These are phyloP conservation scores for Branchipolynoe longqiensis DNA, from an alignment of 2,888 invertebrate genomes.

Conservation along the genomic window DNA sequence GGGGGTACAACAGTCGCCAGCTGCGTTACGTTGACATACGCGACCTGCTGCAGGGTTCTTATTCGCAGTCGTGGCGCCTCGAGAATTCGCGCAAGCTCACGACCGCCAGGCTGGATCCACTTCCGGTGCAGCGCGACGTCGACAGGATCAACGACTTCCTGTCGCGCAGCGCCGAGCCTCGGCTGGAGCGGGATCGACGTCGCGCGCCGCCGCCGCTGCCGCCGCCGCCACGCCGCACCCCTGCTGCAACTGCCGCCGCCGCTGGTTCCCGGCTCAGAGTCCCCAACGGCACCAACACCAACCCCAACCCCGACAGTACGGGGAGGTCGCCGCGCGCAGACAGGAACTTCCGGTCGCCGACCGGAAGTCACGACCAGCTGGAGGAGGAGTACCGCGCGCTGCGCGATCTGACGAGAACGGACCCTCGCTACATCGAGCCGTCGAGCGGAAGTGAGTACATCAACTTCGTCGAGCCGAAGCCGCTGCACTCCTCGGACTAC, in stretches of 20 bases:
- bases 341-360: neutral
- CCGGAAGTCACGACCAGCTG: neutral
- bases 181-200: neutral
- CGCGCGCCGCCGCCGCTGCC: too few species aligned
- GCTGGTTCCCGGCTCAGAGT: neutral
- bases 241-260: neutral
- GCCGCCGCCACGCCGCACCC: neutral
- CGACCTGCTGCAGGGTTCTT: constrained; percentile 16
- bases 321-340: neutral
- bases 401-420: constrained; percentile 28
- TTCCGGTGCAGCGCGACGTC: neutral
- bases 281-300: neutral
- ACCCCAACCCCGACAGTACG: neutral
- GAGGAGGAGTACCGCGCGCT: constrained; percentile 41
- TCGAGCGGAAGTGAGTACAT: constrained; percentile 19
- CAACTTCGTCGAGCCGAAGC: constrained; percentile 48
- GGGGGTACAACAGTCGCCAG: constrained; percentile 17
- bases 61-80: constrained; percentile 25
- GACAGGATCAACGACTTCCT: constrained; percentile 27
- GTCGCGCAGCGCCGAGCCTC: neutral
- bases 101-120: neutral
- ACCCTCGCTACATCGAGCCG: neutral
- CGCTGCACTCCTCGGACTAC: neutral
- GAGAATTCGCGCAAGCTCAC: constrained; percentile 36
- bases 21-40: constrained; percentile 28